Evolutionary conservation across 2,113 vertebrate genomes (phyloP).

Genomic region (Aramus guarauna): DNA sequence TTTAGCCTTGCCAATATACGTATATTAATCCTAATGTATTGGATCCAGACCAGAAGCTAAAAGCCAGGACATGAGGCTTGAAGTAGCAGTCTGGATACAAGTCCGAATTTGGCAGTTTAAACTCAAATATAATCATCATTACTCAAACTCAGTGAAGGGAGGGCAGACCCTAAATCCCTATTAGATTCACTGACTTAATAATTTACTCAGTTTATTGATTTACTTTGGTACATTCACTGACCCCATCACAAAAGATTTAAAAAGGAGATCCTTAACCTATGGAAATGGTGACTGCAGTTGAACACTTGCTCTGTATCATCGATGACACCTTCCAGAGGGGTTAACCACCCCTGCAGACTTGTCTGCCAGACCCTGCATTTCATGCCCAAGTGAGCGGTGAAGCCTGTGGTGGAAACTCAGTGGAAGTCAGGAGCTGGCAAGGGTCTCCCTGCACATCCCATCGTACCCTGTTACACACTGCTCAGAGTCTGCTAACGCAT

Average conservation of each 20-base stretch:
- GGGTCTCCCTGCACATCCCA: not conserved
- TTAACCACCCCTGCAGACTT: not conserved
- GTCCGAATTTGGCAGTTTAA: not conserved
- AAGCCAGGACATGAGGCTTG: not conserved
- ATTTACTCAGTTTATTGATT: slow-evolving; percentile 11
- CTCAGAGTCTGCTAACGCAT: not conserved
- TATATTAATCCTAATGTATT: slow-evolving; percentile 10
- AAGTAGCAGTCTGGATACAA: not conserved
- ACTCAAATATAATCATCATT: slow-evolving; percentile 8
- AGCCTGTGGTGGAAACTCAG: not conserved
- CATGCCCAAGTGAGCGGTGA: not conserved
- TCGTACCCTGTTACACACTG: not conserved
- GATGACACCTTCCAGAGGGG: not conserved
- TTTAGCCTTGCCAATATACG: not conserved
- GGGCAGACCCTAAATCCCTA: not conserved
- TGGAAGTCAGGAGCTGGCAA: not conserved
- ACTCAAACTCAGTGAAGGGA: not conserved
- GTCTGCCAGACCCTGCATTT: not conserved
- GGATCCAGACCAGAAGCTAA: not conserved
- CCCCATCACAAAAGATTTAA: not conserved
- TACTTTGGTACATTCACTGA: not conserved
- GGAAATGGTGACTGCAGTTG: not conserved
- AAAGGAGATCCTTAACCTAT: not conserved
- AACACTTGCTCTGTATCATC: not conserved
- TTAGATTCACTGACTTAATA: slow-evolving; percentile 12